Evolutionary conservation across 1,140 invertebrate genomes (phyloP), one percentile per base, ranked within the genome.

Genomic region (Sinella curviseta): DNA sequence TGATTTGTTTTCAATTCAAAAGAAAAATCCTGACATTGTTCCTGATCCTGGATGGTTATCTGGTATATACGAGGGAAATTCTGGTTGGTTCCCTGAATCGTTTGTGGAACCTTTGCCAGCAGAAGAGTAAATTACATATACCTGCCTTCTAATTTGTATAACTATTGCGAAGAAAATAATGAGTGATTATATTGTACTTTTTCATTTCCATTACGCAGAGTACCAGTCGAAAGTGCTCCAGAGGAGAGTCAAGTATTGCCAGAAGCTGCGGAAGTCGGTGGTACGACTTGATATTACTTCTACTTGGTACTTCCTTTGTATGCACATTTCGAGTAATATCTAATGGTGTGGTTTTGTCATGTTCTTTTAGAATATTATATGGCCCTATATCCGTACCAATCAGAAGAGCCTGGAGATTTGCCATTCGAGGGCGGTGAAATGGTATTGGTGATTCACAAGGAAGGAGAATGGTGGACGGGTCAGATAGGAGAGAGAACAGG

Each of bases 381-480:
- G 2, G 74, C 74, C 8, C 3, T 75, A 2, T 75, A 75, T 24
- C 74, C 74, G 4, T 75, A 75, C 36, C 33, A 93, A 57, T 98
- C 97, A 0, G 87, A 90, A 16, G 97, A 99, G 87, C 88, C 92
- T 0, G 96, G 95, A 12, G 98, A 99, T 89, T 88, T 99, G 36
- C 93, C 89, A 67, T 98, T 99, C 86, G 92, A 94, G 83, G 93
- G 93, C 77, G 96, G 96, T 0, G 97, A 99, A 86, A 89, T 94
- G 78, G 94, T 99, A 76, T 88, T 92, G 80, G 95, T 98, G 0
- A 90, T 91, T 2, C 93, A 96, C 82, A 93, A 94, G 82, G 95
- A 98, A 82, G 97, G 96, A 4, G 97, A 99, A 85, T 99, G 97
- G 97, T 99, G 97, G 97, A 98, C 96, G 14, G 98, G 98, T 48